Conservation (phyloP, 2,113 vertebrate genomes). For the Gorsachius goisagi region DNA sequence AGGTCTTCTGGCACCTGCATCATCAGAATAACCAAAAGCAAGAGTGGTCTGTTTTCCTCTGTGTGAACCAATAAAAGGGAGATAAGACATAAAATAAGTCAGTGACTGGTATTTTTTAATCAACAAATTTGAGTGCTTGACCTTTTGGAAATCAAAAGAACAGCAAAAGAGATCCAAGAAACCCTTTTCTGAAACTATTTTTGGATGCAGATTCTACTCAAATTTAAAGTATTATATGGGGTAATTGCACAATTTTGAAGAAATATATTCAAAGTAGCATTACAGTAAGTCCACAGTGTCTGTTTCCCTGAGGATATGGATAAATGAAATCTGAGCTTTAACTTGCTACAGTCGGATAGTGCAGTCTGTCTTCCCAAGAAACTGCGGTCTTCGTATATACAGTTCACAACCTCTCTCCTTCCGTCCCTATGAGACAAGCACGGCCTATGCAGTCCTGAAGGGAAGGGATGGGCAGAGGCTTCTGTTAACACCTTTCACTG, state of each 20-base stretch:
- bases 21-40: not conserved
- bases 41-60: not conserved
- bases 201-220: not conserved
- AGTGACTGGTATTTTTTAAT: not conserved
- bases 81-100: not conserved
- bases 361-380: not conserved
- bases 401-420: not conserved
- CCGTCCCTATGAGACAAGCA: not conserved
- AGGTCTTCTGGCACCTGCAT: not conserved
- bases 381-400: not conserved
- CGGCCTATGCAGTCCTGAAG: not conserved
- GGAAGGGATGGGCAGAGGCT: not conserved
- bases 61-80: not conserved
- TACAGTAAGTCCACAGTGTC: not conserved
- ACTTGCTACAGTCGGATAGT: rapidly evolving
- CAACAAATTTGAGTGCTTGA: not conserved
- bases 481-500: not conserved
- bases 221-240: not conserved
- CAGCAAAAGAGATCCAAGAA: rapidly evolving
- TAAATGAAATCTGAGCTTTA: not conserved
- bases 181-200: not conserved
- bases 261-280: not conserved
- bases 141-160: not conserved
- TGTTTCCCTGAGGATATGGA: not conserved
- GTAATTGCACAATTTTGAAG: not conserved